Conservation (phyloP, 2,888 invertebrate species). For the Petrolisthes manimaculis region DNA sequence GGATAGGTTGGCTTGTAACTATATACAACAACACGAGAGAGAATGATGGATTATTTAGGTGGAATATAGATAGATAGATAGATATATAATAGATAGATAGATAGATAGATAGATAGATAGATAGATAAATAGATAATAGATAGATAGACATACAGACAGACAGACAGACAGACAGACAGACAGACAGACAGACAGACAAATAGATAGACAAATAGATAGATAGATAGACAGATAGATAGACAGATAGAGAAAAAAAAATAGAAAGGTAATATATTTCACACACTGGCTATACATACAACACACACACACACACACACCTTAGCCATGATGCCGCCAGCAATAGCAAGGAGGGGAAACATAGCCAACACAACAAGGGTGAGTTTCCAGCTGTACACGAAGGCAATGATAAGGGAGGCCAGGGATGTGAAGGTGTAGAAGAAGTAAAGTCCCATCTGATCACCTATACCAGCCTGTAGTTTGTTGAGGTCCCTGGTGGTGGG, state of each 20-base stretch:
- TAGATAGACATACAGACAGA: background rate
- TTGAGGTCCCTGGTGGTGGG: conserved; percentile 71
- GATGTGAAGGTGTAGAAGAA: conserved; percentile 65
- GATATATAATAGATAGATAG: no score
- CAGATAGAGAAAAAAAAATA: background rate
- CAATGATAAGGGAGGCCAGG: conserved; percentile 64
- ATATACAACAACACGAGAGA: background rate
- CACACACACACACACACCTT: conserved; percentile 66
- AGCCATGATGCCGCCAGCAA: conserved; percentile 70
- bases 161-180: background rate
- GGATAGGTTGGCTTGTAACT: conserved; percentile 56
- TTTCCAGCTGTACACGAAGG: conserved; percentile 71
- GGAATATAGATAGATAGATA: no score
- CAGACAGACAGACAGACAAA: background rate
- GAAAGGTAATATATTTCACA: background rate
- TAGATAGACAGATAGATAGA: no score
- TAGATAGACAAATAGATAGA: no score
- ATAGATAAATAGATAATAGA: background rate
- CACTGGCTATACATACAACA: background rate
- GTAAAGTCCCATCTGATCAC: conserved; percentile 67
- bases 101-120: no score
- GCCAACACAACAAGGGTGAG: conserved; percentile 74
- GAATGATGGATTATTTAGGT: no score
- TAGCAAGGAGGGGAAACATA: conserved; percentile 72
- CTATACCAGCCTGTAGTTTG: conserved; percentile 69